Evolutionary conservation across 2,113 vertebrate genomes (phyloP).

Genomic region (Eptatretus burgeri): DNA sequence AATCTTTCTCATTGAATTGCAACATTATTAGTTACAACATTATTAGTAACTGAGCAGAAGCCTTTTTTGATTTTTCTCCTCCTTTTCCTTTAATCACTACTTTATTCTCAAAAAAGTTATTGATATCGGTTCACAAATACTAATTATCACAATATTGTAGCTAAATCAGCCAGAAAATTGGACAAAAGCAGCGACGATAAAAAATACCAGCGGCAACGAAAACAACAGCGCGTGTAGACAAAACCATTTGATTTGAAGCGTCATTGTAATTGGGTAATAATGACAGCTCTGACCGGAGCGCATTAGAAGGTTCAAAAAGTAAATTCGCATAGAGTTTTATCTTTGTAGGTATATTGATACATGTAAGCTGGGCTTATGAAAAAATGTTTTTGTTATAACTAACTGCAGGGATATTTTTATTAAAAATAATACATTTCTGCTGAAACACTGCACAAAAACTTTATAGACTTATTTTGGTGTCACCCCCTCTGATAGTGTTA

Average conservation of each 20-base stretch:
- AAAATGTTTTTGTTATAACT: not conserved
- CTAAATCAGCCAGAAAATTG: too few species aligned
- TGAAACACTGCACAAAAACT: conserved; percentile 1
- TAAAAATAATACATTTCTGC: not conserved
- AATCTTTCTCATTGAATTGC: not conserved
- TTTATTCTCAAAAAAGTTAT: too few species aligned
- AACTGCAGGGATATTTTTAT: conserved; percentile 1
- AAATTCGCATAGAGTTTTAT: not conserved
- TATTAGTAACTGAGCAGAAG: conserved; percentile 3
- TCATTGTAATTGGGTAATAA: too few species aligned
- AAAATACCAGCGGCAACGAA: too few species aligned
- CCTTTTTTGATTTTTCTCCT: conserved; percentile 3
- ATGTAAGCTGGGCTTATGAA: not conserved
- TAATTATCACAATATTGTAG: too few species aligned
- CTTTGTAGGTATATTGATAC: not conserved
- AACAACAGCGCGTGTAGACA: too few species aligned
- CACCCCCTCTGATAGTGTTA: not conserved
- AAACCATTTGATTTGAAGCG: too few species aligned
- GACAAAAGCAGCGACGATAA: too few species aligned
- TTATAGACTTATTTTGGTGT: conserved; percentile 2
- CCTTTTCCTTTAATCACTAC: not conserved
- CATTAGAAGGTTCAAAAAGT: not conserved
- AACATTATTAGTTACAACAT: not conserved
- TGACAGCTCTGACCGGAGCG: not conserved
- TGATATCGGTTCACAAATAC: too few species aligned